phyloP scores from a whole-genome alignment of 2,888 invertebrate species.

The Drosophila robusta region DNA sequence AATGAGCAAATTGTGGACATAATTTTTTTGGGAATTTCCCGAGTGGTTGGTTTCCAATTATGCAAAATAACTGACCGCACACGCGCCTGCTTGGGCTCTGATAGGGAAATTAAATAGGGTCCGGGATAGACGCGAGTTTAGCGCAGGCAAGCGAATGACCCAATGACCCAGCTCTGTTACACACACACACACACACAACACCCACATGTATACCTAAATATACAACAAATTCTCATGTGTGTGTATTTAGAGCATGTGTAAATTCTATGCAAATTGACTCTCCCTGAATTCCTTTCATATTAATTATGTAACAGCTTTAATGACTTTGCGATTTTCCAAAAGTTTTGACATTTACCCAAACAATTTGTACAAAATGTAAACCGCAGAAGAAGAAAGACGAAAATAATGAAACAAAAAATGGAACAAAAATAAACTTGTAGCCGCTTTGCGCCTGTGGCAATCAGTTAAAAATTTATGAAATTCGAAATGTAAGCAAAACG shows the following conservation, averaged over 20 bases:
- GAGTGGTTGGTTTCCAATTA: conserved; percentile 9
- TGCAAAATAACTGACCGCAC: conserved; percentile 55
- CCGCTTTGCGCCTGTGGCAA: conserved; percentile 26
- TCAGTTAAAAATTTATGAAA: conserved; percentile 34
- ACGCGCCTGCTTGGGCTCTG: conserved; percentile 21
- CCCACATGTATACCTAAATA: conserved; percentile 26
- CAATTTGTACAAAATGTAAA: not conserved
- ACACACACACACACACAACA: not conserved
- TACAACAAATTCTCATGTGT: conserved; percentile 11
- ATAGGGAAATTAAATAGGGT: conserved; percentile 23
- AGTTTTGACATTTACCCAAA: conserved; percentile 17
- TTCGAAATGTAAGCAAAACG: conserved; percentile 27
- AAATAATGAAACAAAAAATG: not conserved
- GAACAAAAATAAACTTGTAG: conserved; percentile 19
- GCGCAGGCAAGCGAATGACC: conserved; percentile 34
- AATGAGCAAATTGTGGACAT: not conserved
- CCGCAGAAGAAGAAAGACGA: not conserved
- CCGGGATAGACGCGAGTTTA: conserved; percentile 6
- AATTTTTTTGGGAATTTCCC: not conserved
- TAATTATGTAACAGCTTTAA: conserved; percentile 49
- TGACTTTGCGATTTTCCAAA: conserved; percentile 40
- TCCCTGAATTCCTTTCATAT: conserved; percentile 24
- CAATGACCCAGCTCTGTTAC: conserved; percentile 24
- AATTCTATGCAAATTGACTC: conserved; percentile 45
- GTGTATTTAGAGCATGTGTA: not conserved